Evolutionary conservation across 1,140 invertebrate species (phyloP).

Genomic region (Drosophila ananassae): DNA sequence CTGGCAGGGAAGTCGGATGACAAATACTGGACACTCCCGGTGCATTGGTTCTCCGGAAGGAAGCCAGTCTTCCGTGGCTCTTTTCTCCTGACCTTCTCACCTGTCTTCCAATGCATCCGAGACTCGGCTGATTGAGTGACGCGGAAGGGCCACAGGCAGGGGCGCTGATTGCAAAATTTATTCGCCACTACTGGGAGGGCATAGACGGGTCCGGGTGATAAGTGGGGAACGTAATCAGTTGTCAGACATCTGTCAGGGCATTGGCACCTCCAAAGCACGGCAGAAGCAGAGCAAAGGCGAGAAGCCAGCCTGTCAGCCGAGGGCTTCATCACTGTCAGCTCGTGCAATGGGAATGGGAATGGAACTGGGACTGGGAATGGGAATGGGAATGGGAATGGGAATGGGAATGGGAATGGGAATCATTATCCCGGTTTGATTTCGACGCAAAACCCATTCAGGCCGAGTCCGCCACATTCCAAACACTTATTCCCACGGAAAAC

Average conservation of each 20-base stretch:
- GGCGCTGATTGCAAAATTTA: constrained; percentile 22
- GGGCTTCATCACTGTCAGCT: constrained; percentile 42
- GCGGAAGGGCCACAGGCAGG: not conserved
- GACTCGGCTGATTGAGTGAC: constrained; percentile 6
- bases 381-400: not conserved
- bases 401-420: not conserved
- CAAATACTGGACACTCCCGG: not conserved
- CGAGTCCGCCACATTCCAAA: not conserved
- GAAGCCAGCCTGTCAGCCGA: constrained; percentile 23
- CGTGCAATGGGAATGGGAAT: not conserved
- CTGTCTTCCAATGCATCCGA: not conserved
- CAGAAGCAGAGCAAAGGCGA: constrained; percentile 2
- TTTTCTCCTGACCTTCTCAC: not conserved
- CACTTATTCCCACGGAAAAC: not conserved
- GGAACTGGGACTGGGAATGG: no score
- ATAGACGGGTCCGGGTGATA: not conserved
- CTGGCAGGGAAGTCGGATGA: no score
- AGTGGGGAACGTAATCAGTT: constrained; percentile 37
- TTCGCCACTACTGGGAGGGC: not conserved
- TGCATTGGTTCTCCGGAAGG: no score
- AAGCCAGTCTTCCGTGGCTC: not conserved
- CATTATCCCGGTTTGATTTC: constrained; percentile 19
- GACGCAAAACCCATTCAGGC: not conserved
- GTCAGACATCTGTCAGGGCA: constrained; percentile 36
- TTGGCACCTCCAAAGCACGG: constrained; percentile 9